Evolutionary conservation across 2,888 invertebrate species (phyloP).

Genomic region (Synanthedon formicaeformis): DNA sequence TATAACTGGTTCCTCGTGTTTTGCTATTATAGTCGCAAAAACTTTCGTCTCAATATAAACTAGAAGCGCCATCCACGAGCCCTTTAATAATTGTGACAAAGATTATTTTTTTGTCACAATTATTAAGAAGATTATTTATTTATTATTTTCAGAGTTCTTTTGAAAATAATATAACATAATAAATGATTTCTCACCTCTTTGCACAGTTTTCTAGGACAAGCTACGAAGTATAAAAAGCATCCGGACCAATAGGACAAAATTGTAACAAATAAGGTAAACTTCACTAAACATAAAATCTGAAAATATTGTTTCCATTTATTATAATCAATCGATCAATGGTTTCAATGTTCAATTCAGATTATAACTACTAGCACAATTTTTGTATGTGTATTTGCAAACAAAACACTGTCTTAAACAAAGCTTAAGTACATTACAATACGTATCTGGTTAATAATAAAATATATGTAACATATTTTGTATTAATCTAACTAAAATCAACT

Average conservation of each 20-base stretch:
- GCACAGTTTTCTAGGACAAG: slow-evolving; percentile 50
- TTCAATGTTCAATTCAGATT: too few relatives aligned
- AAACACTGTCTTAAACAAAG: too few relatives aligned
- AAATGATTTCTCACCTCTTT: slow-evolving; percentile 25
- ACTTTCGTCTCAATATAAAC: slow-evolving; percentile 59
- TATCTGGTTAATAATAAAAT: too few relatives aligned
- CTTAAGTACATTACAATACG: too few relatives aligned
- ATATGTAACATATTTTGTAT: too few relatives aligned
- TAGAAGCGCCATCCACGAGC: slow-evolving; percentile 48
- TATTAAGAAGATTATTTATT: too few relatives aligned
- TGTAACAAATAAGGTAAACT: slow-evolving; percentile 30
- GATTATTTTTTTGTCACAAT: too few relatives aligned
- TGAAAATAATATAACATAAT: not conserved
- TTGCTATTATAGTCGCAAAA: slow-evolving; percentile 38
- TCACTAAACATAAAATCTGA: slow-evolving; percentile 39
- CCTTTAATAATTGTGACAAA: slow-evolving; percentile 15
- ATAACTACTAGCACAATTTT: too few relatives aligned
- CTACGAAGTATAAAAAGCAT: slow-evolving; percentile 40
- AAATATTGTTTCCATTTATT: slow-evolving; percentile 11
- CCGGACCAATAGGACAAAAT: slow-evolving; percentile 58
- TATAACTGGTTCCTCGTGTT: slow-evolving; percentile 38
- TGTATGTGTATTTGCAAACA: too few relatives aligned
- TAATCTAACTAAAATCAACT: too few relatives aligned
- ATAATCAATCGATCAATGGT: too few relatives aligned
- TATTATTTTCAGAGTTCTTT: too few relatives aligned